These are phyloP conservation scores for Phalacrocorax brasilianus DNA, from an alignment of 2,113 vertebrate species.

Conservation along the genomic window DNA sequence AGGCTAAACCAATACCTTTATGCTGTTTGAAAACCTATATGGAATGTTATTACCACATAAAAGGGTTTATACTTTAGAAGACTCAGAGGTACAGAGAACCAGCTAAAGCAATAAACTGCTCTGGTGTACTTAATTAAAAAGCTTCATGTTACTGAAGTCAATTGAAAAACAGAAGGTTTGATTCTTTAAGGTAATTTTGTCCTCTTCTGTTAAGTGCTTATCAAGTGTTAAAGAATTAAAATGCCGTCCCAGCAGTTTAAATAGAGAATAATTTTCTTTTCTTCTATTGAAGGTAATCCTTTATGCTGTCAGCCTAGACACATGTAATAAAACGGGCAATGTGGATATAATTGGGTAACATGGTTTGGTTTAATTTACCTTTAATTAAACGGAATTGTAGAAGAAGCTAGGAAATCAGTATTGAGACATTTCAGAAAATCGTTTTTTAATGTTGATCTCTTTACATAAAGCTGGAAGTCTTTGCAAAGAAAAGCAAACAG, in stretches of 20 bases:
- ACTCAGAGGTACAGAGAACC: slow-evolving; percentile 57
- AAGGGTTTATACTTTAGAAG: slow-evolving; percentile 60
- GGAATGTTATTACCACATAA: slow-evolving; percentile 65
- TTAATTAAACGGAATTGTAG: slow-evolving; percentile 53
- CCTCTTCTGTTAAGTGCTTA: slow-evolving; percentile 64
- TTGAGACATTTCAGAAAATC: slow-evolving; percentile 12
- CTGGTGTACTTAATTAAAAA: slow-evolving; percentile 73
- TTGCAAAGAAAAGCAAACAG: not conserved
- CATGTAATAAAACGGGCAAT: slow-evolving; percentile 55
- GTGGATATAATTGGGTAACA: slow-evolving; percentile 61
- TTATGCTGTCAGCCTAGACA: slow-evolving; percentile 68
- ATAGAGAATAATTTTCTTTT: slow-evolving; percentile 67
- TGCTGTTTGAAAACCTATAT: slow-evolving; percentile 48
- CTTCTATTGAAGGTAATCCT: slow-evolving; percentile 62
- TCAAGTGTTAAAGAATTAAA: slow-evolving; percentile 69
- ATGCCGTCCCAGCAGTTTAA: slow-evolving; percentile 51
- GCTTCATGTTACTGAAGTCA: slow-evolving; percentile 61
- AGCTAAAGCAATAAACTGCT: slow-evolving; percentile 71
- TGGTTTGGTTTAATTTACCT: slow-evolving; percentile 65
- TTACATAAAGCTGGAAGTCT: not conserved
- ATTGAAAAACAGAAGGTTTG: slow-evolving; percentile 65
- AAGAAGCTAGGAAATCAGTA: not conserved
- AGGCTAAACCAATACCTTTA: slow-evolving; percentile 43
- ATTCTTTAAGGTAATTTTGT: slow-evolving; percentile 69
- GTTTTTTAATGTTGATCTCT: not conserved